Evolutionary conservation across 2,888 invertebrate genomes (phyloP).

Genomic region (Augochlorella aurata): DNA sequence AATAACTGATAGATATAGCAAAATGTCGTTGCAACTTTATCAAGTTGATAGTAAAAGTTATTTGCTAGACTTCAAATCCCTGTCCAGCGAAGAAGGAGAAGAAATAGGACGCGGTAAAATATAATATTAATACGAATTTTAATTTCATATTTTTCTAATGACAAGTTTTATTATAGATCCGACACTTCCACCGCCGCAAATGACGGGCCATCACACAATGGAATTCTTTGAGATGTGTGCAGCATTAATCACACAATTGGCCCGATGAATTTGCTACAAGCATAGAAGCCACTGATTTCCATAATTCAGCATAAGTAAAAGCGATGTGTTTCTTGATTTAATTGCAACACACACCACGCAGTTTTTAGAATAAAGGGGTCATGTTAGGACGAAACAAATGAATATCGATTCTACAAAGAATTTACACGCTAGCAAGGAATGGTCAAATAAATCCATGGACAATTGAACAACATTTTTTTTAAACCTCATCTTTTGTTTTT

Average conservation of each 20-base stretch:
- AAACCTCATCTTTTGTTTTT: background rate
- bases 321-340: slow-evolving; percentile 12
- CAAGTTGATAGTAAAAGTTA: slow-evolving; percentile 99
- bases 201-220: slow-evolving; percentile 96
- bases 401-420: slow-evolving; percentile 33
- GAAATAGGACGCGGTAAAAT: slow-evolving; percentile 78
- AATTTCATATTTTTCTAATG: background rate
- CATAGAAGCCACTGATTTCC: slow-evolving; percentile 34
- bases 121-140: background rate
- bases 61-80: slow-evolving; percentile 97
- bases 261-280: slow-evolving; percentile 85
- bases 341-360: slow-evolving; percentile 26
- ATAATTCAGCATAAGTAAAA: slow-evolving; percentile 24
- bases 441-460: slow-evolving; percentile 38
- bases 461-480: slow-evolving; percentile 32
- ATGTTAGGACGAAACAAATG: slow-evolving; percentile 25
- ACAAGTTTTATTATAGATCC: slow-evolving; percentile 71
- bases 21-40: slow-evolving; percentile 99
- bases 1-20: slow-evolving; percentile 91
- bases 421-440: background rate
- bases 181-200: slow-evolving; percentile 75
- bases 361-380: slow-evolving; percentile 34
- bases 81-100: slow-evolving; percentile 89
- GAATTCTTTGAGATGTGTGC: slow-evolving; percentile 99
- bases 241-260: slow-evolving; percentile 97